phyloP scores from a whole-genome alignment of 2,113 vertebrate genomes.

The Hemiprocne comata region DNA sequence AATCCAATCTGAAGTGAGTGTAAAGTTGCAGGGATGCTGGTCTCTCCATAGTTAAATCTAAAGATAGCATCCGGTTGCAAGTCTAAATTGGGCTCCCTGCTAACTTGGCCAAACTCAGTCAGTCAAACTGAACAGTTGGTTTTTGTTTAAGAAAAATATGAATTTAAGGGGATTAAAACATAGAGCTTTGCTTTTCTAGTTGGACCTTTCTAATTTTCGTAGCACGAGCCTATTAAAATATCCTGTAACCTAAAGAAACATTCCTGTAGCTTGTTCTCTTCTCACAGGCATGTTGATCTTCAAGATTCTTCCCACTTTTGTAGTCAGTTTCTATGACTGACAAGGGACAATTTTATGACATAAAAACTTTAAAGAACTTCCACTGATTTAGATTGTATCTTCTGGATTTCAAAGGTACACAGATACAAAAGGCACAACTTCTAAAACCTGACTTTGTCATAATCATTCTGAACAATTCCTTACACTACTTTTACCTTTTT shows the following conservation, averaged over 20 bases:
- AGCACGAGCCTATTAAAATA: not conserved
- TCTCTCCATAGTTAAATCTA: not conserved
- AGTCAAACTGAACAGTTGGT: not conserved
- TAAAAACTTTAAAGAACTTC: not conserved
- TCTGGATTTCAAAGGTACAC: not conserved
- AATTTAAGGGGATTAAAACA: not conserved
- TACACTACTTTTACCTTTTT: not conserved
- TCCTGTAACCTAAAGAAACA: not conserved
- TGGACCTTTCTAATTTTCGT: not conserved
- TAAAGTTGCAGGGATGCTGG: not conserved
- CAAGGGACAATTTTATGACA: not conserved
- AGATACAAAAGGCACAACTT: not conserved
- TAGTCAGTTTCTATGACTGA: not conserved
- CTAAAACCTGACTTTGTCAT: not conserved
- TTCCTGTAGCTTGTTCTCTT: not conserved
- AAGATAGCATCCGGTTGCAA: not conserved
- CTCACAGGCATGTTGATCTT: not conserved
- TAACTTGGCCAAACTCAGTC: not conserved
- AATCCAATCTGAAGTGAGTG: not conserved
- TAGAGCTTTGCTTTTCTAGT: not conserved
- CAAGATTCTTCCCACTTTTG: not conserved
- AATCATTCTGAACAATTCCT: not conserved
- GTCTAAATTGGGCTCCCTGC: not conserved
- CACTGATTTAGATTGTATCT: not conserved
- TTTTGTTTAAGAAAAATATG: not conserved